A percentile compares a stretch with the other conserved stretches of the same genome.
phyloP scores from a whole-genome alignment of 2,888 invertebrate genomes.

The Trissonchulus sp. region DNA sequence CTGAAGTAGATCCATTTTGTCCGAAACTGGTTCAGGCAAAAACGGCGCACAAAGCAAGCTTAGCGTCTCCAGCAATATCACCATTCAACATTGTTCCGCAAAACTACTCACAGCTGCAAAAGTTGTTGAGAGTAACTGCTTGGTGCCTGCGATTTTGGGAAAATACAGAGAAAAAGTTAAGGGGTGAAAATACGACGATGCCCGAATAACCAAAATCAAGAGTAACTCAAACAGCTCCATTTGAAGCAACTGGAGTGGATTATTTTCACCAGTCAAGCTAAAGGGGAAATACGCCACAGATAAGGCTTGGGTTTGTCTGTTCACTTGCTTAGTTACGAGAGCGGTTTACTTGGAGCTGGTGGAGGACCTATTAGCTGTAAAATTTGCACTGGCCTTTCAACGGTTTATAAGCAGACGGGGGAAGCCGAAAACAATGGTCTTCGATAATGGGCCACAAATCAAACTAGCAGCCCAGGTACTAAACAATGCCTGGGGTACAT shows the following conservation, averaged over 20 bases:
- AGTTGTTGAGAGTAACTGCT: neutral
- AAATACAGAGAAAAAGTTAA: too few relatives aligned
- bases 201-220: too few relatives aligned
- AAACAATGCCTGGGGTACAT: conserved; percentile 31
- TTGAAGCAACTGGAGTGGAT: conserved; percentile 46
- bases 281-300: conserved; percentile 40
- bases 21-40: neutral
- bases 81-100: too few relatives aligned
- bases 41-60: neutral
- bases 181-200: too few relatives aligned
- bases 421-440: conserved; percentile 45
- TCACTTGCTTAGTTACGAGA: conserved; percentile 53
- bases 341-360: conserved; percentile 53
- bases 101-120: too few relatives aligned
- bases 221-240: too few relatives aligned
- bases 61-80: too few relatives aligned
- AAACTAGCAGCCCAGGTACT: conserved; percentile 48
- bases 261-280: conserved; percentile 49
- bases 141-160: conserved; percentile 11
- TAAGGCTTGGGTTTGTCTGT: conserved; percentile 49
- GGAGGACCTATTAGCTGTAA: conserved; percentile 42
- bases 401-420: conserved; percentile 50
- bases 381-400: conserved; percentile 46
- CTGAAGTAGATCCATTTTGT: neutral
- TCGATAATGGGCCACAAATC: conserved; percentile 54